Percentiles rank a stretch among this genome's conserved stretches.
phyloP scores from a whole-genome alignment of 2,113 vertebrate species.

The Gulo gulo region DNA sequence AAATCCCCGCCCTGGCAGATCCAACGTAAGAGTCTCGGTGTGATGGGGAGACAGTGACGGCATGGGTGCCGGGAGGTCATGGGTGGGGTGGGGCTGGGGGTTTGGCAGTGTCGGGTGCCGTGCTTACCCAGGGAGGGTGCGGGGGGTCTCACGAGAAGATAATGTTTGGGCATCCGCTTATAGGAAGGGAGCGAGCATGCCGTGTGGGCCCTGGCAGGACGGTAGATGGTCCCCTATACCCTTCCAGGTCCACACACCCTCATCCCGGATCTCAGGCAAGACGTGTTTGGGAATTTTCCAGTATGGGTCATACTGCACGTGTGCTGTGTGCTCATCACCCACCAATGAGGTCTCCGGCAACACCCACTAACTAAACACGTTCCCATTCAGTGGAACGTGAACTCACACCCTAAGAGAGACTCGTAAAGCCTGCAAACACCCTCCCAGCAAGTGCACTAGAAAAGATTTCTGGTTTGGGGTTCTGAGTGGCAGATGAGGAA shows the following conservation, averaged over 20 bases:
- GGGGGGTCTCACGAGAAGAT: background rate
- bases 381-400: background rate
- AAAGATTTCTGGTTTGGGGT: background rate
- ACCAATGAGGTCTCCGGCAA: rapidly evolving
- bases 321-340: no score
- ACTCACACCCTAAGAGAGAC: background rate
- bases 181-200: background rate
- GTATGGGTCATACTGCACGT: rapidly evolving
- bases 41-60: background rate
- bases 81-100: rapidly evolving
- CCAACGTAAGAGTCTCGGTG: rapidly evolving
- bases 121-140: background rate
- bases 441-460: background rate
- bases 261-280: background rate
- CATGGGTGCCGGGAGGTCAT: rapidly evolving
- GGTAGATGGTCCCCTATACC: background rate
- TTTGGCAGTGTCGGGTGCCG: rapidly evolving
- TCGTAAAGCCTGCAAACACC: background rate
- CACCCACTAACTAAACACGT: rapidly evolving
- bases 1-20: background rate
- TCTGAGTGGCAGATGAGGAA: background rate
- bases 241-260: background rate
- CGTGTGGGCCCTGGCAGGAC: rapidly evolving
- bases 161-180: background rate
- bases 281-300: background rate